These are phyloP conservation scores for Drosophila rufa DNA, from an alignment of 1,140 invertebrate species.

Conservation along the genomic window DNA sequence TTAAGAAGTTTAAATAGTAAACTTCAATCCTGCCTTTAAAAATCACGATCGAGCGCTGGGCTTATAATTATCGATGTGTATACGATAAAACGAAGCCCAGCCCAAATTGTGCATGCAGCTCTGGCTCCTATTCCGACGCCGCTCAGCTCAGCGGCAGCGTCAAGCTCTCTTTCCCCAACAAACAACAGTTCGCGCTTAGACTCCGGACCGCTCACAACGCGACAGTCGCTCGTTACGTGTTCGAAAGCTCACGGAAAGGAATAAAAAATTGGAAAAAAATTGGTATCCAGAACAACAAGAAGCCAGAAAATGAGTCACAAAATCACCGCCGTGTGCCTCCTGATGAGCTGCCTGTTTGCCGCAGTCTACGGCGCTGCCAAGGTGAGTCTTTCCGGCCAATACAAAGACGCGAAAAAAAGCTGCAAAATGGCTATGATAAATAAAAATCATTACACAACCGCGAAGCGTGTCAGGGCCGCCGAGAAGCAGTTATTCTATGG, in stretches of 20 bases:
- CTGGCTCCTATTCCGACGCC: slow-evolving; percentile 11
- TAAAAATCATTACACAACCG: slow-evolving; percentile 40
- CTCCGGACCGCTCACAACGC: slow-evolving; percentile 54
- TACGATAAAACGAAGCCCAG: slow-evolving; percentile 10
- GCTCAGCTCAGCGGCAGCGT: slow-evolving; percentile 16
- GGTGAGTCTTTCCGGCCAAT: slow-evolving; percentile 57
- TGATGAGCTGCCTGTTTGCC: slow-evolving; percentile 67
- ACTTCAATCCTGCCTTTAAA: too few relatives aligned
- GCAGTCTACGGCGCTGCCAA: slow-evolving; percentile 72
- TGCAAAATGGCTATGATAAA: slow-evolving; percentile 2
- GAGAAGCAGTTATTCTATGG: slow-evolving; percentile 14
- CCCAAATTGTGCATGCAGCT: slow-evolving; percentile 24
- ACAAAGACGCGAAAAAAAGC: slow-evolving; percentile 17
- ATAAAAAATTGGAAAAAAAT: slow-evolving; percentile 20
- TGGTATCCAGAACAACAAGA: slow-evolving; percentile 24
- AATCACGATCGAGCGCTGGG: neutral
- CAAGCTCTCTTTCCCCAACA: slow-evolving; percentile 42
- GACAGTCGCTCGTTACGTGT: slow-evolving; percentile 17
- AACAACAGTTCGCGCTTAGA: slow-evolving; percentile 67
- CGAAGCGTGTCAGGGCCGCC: slow-evolving; percentile 46
- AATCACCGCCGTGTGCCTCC: slow-evolving; percentile 45
- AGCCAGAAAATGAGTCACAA: slow-evolving; percentile 77
- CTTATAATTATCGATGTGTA: neutral
- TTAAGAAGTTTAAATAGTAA: neutral
- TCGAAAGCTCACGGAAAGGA: slow-evolving; percentile 11